These are phyloP conservation scores for Cochlearius cochlearius DNA, from an alignment of 2,113 vertebrate genomes.

Conservation along the genomic window DNA sequence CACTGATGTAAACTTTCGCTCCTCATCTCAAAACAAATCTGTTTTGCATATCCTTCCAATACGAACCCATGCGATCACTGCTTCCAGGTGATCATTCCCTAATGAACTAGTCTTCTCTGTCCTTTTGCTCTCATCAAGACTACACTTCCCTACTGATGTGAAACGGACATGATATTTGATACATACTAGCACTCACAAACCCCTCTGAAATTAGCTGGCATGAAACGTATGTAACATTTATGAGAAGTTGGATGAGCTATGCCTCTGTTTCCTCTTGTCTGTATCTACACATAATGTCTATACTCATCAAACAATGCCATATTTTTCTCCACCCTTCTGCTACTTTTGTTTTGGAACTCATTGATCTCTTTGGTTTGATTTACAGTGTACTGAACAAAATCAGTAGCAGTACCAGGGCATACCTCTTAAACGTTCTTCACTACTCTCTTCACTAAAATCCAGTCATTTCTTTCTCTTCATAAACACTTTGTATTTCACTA, in stretches of 20 bases:
- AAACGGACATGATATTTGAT: not conserved
- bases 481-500: not conserved
- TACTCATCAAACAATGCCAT: not conserved
- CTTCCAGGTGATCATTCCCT: not conserved
- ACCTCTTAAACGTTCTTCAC: not conserved
- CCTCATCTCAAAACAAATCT: not conserved
- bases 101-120: not conserved
- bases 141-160: not conserved
- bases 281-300: rapidly evolving
- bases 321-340: not conserved
- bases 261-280: not conserved
- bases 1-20: not conserved
- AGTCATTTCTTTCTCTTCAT: not conserved
- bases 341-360: not conserved
- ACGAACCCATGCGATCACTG: not conserved
- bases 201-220: not conserved
- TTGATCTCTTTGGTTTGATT: not conserved
- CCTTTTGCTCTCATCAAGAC: not conserved
- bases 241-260: not conserved
- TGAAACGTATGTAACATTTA: not conserved
- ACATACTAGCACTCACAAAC: not conserved
- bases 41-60: not conserved
- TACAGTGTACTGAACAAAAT: not conserved
- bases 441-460: not conserved
- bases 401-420: not conserved